Evolutionary conservation across 2,113 vertebrate genomes (phyloP), one percentile per base, ranked within the genome.

Genomic region (Pelmatolapia mariae): DNA sequence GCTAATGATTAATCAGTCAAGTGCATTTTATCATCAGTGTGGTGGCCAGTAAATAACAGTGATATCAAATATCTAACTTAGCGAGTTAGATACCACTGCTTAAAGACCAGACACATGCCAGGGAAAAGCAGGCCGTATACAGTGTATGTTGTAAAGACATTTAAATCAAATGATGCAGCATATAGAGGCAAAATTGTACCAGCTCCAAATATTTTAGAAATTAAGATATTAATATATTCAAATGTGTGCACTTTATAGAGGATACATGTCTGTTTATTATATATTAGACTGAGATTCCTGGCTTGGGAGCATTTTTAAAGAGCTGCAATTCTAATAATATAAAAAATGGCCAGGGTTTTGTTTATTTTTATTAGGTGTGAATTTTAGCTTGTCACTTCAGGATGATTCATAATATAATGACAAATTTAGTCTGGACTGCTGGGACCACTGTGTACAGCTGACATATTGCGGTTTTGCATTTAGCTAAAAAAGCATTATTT

Each of bases 401-500:
- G 53, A 89, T 87, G 87, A 92, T 80, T 91, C 71, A 89, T 87
- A 61, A 73, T 22, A 85, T 66, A 68, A 90, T 83, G 43, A 89
- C 71, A 86, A 50, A 87, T 81, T 82, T 57, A 71, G 81, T 57
- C 83, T 78, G 79, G 73, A 59, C 56, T 57, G 71, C 38, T 71
- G 47, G 45, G 24, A 81, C 29, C 45, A 45, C 22, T 29, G 81
- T 89, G 53, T 66, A 56, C 50, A 87, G 40, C 15, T 66, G 71
- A 45, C 86, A 89, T 84, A 79, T 36, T 86, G 83, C 82, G 57
- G 24, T 86, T 89, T 89, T 15, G 45, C 57, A 73, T 86, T 43
- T 24, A 56, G 84, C 33, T 84, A 84, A 88, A 68, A 71, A 15
- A 53, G 6, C 50, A 76, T 78, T 82, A 68, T 86, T 87, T 89